Conservation (phyloP, 2,113 vertebrate genomes). For the Cyprinodon brontotheroides region DNA sequence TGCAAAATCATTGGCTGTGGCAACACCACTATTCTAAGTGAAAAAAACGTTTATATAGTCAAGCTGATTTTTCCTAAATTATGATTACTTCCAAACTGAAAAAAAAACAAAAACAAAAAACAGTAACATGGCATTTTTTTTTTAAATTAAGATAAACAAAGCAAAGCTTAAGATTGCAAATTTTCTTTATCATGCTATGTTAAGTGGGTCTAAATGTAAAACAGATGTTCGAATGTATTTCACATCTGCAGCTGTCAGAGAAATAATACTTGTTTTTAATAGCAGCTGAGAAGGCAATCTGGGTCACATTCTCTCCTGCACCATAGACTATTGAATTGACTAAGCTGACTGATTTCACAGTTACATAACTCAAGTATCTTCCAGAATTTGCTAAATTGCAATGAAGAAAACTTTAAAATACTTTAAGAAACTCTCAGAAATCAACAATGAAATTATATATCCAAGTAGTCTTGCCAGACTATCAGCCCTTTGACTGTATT, state of each 20-base stretch:
- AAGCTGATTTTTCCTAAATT: not conserved
- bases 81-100: not conserved
- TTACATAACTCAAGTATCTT: slow-evolving; percentile 15
- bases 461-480: not conserved
- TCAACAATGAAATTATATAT: slow-evolving; percentile 26
- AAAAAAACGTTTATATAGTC: not conserved
- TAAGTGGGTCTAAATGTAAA: slow-evolving; percentile 1
- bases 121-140: not conserved
- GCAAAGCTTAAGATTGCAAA: not conserved
- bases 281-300: slow-evolving; percentile 28
- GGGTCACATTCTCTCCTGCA: slow-evolving; percentile 20
- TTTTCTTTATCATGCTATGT: not conserved
- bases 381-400: slow-evolving; percentile 23
- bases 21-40: not conserved
- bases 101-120: not conserved
- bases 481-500: not conserved
- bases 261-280: slow-evolving; percentile 10
- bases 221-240: slow-evolving; percentile 29
- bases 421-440: slow-evolving; percentile 25
- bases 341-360: slow-evolving; percentile 33
- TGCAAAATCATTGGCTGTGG: not conserved
- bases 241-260: slow-evolving; percentile 8
- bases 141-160: not conserved
- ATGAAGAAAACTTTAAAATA: slow-evolving; percentile 23
- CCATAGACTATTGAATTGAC: slow-evolving; percentile 35